These are phyloP conservation scores for Molanna angustata DNA, from an alignment of 2,888 invertebrate genomes.

Conservation along the genomic window DNA sequence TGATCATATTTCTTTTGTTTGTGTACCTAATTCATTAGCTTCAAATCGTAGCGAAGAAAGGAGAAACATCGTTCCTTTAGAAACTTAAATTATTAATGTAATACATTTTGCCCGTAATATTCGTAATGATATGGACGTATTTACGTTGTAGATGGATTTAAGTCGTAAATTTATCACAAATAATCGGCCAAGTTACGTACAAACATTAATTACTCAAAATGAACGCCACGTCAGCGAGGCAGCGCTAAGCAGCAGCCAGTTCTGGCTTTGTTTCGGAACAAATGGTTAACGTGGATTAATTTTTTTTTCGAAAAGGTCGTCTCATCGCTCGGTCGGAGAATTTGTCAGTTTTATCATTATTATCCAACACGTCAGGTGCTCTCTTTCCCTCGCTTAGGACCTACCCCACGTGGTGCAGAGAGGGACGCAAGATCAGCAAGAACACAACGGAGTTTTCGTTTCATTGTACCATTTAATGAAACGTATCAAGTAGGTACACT, in stretches of 20 bases:
- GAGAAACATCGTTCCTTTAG: too few relatives aligned
- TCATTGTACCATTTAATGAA: constrained; percentile 28
- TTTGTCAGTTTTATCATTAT: constrained; percentile 33
- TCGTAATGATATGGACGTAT: too few relatives aligned
- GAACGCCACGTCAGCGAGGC: constrained; percentile 31
- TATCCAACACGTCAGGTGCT: constrained; percentile 18
- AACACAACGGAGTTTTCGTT: constrained; percentile 16
- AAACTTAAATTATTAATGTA: too few relatives aligned
- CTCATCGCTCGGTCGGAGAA: constrained; percentile 22
- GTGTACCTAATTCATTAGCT: too few relatives aligned
- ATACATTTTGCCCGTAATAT: too few relatives aligned
- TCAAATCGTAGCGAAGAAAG: too few relatives aligned
- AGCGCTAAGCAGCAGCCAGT: constrained; percentile 11
- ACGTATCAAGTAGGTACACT: too few relatives aligned
- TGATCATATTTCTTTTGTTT: too few relatives aligned
- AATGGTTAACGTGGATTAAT: constrained; percentile 30
- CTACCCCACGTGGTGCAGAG: constrained; percentile 2
- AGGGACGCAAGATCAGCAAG: constrained; percentile 9
- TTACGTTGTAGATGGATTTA: constrained; percentile 19
- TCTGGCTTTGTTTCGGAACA: constrained; percentile 18
- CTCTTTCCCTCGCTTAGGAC: constrained; percentile 12
- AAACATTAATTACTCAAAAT: constrained; percentile 33
- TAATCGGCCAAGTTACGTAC: constrained; percentile 24
- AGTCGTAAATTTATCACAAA: constrained; percentile 19
- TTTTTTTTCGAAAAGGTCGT: constrained; percentile 27